phyloP scores from a whole-genome alignment of 2,797 vertebrate genomes.

The Liparis tanakae region DNA sequence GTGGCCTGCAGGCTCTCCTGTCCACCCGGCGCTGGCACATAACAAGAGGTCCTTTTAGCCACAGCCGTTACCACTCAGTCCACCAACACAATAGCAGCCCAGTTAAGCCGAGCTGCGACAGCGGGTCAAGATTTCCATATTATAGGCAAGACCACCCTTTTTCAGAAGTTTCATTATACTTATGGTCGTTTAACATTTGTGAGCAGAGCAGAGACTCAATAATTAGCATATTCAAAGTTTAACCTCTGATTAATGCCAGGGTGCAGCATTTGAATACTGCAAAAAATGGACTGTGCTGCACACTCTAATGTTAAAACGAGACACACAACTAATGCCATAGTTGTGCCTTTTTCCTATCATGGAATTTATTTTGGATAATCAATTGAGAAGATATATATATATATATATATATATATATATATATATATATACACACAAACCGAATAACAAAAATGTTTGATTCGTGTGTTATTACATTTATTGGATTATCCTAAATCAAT shows the following conservation, averaged over 20 bases:
- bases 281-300: not conserved
- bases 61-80: conserved; percentile 63
- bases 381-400: not conserved
- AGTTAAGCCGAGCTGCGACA: conserved; percentile 54
- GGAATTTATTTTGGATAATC: not conserved
- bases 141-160: conserved; percentile 26
- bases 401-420: too few relatives aligned
- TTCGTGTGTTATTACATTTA: not conserved
- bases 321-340: conserved; percentile 14
- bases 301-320: not conserved
- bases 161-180: conserved; percentile 30
- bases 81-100: conserved; percentile 66
- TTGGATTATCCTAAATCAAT: not conserved
- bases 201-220: conserved; percentile 16
- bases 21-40: conserved; percentile 70
- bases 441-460: not conserved
- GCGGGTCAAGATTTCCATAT: conserved; percentile 65
- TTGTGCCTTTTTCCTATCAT: conserved; percentile 1
- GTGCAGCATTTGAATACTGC: conserved; percentile 3
- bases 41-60: conserved; percentile 75
- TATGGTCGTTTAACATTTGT: conserved; percentile 13
- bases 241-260: conserved; percentile 19
- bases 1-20: conserved; percentile 47
- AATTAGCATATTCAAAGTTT: conserved; percentile 18
- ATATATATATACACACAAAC: not conserved